Percentiles rank a stretch among this genome's conserved stretches.
phyloP scores from a whole-genome alignment of 2,113 vertebrate genomes.

The Semicossyphus pulcher region DNA sequence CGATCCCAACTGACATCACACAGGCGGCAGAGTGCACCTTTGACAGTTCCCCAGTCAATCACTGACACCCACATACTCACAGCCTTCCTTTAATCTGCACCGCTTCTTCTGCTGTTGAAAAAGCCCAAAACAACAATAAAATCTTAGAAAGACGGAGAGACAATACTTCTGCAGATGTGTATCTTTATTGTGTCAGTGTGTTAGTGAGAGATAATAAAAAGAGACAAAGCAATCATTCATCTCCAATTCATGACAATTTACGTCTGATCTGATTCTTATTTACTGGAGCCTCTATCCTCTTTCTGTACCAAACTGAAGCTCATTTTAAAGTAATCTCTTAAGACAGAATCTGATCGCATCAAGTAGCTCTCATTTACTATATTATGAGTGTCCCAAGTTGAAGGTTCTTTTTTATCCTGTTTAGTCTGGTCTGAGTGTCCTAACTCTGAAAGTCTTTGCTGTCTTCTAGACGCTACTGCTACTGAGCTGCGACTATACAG shows the following conservation, averaged over 20 bases:
- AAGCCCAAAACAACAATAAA: too few species aligned
- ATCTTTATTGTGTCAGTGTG: too few species aligned
- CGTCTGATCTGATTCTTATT: background rate
- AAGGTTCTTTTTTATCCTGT: background rate
- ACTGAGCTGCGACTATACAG: too few species aligned
- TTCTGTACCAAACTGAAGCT: background rate
- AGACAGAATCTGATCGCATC: background rate
- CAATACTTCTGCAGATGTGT: too few species aligned
- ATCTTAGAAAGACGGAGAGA: too few species aligned
- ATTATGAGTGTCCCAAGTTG: background rate
- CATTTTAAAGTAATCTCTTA: background rate
- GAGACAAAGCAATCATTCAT: background rate
- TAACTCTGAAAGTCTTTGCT: background rate
- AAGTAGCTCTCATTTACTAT: background rate
- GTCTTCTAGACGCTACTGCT: too few species aligned
- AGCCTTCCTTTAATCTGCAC: background rate
- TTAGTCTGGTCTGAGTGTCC: too few species aligned
- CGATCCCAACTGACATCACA: too few species aligned
- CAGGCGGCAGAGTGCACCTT: too few species aligned
- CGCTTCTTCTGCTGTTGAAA: background rate
- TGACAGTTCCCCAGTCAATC: background rate
- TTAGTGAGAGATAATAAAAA: too few species aligned
- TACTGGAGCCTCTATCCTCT: background rate
- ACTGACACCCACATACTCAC: constrained; percentile 17
- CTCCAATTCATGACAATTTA: constrained; percentile 8